These are phyloP conservation scores for Lasioglossum pauxillum DNA, from an alignment of 2,888 invertebrate species.

Conservation along the genomic window DNA sequence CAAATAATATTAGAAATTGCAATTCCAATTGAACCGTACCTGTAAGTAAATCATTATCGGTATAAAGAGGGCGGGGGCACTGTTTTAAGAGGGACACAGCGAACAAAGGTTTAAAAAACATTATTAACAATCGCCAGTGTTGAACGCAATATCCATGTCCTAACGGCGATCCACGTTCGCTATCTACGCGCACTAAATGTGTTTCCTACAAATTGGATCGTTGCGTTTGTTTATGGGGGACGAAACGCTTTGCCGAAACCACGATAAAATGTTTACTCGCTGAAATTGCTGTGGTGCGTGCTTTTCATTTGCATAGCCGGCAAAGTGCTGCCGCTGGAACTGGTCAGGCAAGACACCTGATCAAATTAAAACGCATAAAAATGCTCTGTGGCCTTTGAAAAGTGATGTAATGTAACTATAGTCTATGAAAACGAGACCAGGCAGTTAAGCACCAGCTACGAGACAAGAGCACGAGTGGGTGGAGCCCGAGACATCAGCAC, in stretches of 20 bases:
- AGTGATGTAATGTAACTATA: background rate
- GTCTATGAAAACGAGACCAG: no score
- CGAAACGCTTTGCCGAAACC: conserved; percentile 60
- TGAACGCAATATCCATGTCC: conserved; percentile 10
- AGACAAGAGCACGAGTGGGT: no score
- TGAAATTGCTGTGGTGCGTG: conserved; percentile 44
- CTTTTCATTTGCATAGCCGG: conserved; percentile 63
- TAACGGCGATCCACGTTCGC: conserved; percentile 8
- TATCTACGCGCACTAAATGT: conserved; percentile 48
- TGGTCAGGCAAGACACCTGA: background rate
- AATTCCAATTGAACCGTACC: background rate
- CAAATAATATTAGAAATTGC: background rate
- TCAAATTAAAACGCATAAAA: background rate
- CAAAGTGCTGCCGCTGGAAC: conserved; percentile 32
- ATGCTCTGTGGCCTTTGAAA: background rate
- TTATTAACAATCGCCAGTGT: conserved; percentile 37
- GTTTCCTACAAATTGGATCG: conserved; percentile 65
- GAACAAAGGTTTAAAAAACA: conserved; percentile 23
- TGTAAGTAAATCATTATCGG: background rate
- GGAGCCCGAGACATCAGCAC: no score
- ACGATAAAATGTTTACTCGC: conserved; percentile 63
- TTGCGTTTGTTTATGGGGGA: conserved; percentile 66
- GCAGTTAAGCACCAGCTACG: no score
- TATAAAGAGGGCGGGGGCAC: no score
- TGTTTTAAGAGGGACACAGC: background rate